phyloP scores from a whole-genome alignment of 2,113 vertebrate species.

The Varanus salvator region DNA sequence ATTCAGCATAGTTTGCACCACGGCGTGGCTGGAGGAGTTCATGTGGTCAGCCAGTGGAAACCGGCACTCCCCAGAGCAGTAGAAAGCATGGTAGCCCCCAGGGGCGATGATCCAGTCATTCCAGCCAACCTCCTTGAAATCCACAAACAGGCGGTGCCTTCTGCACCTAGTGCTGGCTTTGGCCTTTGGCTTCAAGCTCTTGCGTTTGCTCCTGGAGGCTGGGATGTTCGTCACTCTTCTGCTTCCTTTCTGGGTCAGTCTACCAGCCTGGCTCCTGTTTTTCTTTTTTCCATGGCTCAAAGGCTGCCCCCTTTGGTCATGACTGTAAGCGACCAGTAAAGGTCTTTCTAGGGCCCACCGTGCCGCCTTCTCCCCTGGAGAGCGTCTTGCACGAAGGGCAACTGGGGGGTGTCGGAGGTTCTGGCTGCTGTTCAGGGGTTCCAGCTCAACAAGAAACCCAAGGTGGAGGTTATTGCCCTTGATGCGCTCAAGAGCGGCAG shows the following conservation, averaged over 20 bases:
- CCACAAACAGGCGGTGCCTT: constrained; percentile 83
- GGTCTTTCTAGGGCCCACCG: constrained; percentile 84
- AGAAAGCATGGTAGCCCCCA: constrained; percentile 85
- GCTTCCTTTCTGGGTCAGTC: constrained; percentile 46
- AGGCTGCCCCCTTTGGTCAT: constrained; percentile 79
- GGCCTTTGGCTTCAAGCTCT: constrained; percentile 77
- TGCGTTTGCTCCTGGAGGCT: constrained; percentile 77
- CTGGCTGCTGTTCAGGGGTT: constrained; percentile 65
- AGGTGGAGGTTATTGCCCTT: constrained; percentile 59
- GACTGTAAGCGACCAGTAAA: constrained; percentile 83
- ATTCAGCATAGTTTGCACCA: constrained; percentile 87
- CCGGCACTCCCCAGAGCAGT: constrained; percentile 85
- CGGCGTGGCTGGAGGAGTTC: constrained; percentile 87
- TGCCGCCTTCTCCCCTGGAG: constrained; percentile 76
- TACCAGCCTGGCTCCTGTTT: constrained; percentile 49
- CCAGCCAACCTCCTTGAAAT: constrained; percentile 86
- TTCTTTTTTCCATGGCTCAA: constrained; percentile 59
- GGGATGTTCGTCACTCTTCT: constrained; percentile 30
- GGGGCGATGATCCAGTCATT: constrained; percentile 87
- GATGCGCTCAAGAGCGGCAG: constrained; percentile 69
- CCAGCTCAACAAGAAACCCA: constrained; percentile 77
- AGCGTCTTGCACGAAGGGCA: constrained; percentile 78
- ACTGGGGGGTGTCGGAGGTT: constrained; percentile 38
- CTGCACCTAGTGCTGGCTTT: constrained; percentile 79
- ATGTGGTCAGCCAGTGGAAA: constrained; percentile 86